Conservation (phyloP, 2,797 vertebrate genomes). For the Manis javanica region DNA sequence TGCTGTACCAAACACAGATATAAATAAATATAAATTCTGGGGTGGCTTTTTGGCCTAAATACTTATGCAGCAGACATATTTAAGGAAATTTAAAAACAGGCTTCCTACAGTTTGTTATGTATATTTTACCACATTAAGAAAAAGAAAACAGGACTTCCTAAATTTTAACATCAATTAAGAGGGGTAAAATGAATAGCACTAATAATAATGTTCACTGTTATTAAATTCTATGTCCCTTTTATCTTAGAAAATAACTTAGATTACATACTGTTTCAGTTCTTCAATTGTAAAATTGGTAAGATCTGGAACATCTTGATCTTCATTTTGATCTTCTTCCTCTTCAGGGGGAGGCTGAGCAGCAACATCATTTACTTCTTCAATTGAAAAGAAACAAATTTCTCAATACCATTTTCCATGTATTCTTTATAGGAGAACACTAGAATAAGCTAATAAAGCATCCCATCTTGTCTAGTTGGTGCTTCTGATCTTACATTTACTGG, state of each 20-base stretch:
- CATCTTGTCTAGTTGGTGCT: slow-evolving; percentile 1
- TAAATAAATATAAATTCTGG: neutral
- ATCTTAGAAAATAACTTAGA: slow-evolving; percentile 52
- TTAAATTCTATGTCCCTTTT: neutral
- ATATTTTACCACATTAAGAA: slow-evolving; percentile 18
- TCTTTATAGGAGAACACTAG: slow-evolving; percentile 41
- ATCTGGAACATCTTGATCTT: slow-evolving; percentile 94
- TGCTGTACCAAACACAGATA: neutral
- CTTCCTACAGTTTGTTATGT: neutral
- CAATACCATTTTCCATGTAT: neutral
- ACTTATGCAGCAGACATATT: neutral
- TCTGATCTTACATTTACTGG: slow-evolving; percentile 17
- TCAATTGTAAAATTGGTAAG: slow-evolving; percentile 95
- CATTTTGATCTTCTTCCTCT: slow-evolving; percentile 91
- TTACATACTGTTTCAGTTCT: slow-evolving; percentile 95
- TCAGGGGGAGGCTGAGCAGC: slow-evolving; percentile 85
- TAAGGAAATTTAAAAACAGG: slow-evolving; percentile 7
- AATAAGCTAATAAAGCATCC: neutral
- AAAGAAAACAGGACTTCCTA: neutral
- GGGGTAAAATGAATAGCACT: slow-evolving; percentile 4
- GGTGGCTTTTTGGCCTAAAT: neutral
- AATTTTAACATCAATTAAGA: slow-evolving; percentile 1
- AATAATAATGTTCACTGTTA: neutral
- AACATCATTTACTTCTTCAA: slow-evolving; percentile 86
- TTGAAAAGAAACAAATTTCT: slow-evolving; percentile 68